These are phyloP conservation scores for Pseudopleuronectes americanus DNA, from an alignment of 2,797 vertebrate species.

Conservation along the genomic window DNA sequence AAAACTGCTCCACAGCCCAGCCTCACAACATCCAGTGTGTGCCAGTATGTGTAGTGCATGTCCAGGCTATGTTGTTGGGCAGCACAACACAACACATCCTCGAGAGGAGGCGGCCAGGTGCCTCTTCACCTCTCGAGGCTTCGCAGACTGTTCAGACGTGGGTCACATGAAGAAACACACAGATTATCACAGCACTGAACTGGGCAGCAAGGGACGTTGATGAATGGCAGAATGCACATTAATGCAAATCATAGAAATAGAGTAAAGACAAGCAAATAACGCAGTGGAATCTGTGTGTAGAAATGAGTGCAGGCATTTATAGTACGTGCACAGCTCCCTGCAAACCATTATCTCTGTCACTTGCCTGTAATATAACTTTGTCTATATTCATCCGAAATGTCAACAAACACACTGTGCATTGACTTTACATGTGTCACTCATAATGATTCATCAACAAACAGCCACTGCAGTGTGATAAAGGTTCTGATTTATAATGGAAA, in stretches of 20 bases:
- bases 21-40: too few relatives aligned
- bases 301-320: neutral
- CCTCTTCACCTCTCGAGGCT: neutral
- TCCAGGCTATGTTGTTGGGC: too few relatives aligned
- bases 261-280: neutral
- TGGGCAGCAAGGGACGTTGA: neutral
- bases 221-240: too few relatives aligned
- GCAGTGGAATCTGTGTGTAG: too few relatives aligned
- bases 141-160: slow-evolving; percentile 40
- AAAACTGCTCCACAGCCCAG: too few relatives aligned
- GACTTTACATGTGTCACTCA: slow-evolving; percentile 1
- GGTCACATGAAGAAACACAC: slow-evolving; percentile 13
- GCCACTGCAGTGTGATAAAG: neutral
- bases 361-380: slow-evolving; percentile 21
- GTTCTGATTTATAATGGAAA: neutral
- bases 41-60: too few relatives aligned
- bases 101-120: too few relatives aligned
- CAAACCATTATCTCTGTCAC: slow-evolving; percentile 20
- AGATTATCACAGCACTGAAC: neutral
- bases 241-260: neutral
- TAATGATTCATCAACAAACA: slow-evolving; percentile 1
- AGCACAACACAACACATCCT: too few relatives aligned
- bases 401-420: too few relatives aligned
- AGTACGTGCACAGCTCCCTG: slow-evolving; percentile 20
- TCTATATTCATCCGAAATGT: neutral